phyloP scores from a whole-genome alignment of 2,797 vertebrate genomes.

The Ceryle rudis region DNA sequence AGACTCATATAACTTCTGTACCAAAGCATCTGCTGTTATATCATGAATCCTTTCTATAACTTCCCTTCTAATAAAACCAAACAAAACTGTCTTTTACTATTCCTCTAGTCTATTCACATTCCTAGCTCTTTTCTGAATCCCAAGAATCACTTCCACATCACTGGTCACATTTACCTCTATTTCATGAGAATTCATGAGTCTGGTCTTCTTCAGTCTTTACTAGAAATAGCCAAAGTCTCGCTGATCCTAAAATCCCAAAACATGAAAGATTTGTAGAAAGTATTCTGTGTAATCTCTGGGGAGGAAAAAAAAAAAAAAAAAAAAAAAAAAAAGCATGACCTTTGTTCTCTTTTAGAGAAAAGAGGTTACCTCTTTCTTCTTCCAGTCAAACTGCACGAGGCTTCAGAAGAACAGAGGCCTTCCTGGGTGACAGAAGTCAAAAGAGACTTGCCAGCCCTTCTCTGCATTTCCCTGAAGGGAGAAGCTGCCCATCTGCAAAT shows the following conservation, averaged over 20 bases:
- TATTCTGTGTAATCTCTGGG: neutral
- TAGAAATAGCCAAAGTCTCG: neutral
- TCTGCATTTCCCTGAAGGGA: neutral
- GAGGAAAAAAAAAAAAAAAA: neutral
- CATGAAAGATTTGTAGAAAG: neutral
- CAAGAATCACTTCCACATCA: neutral
- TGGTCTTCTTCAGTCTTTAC: neutral
- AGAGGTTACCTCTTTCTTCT: neutral
- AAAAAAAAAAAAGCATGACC: neutral
- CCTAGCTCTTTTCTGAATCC: neutral
- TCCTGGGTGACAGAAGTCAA: neutral
- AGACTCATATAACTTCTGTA: neutral
- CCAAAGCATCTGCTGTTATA: neutral
- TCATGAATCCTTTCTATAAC: neutral
- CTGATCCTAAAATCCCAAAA: neutral
- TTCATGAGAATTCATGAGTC: neutral
- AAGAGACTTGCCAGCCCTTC: neutral
- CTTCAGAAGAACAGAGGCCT: neutral
- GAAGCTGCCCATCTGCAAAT: neutral
- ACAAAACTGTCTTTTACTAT: neutral
- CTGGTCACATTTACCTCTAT: neutral
- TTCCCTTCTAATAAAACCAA: neutral
- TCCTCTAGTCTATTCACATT: neutral
- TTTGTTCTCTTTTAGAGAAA: neutral
- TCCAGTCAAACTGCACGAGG: neutral